phyloP scores from a whole-genome alignment of 2,797 vertebrate genomes.

The Centropyge bicolor region DNA sequence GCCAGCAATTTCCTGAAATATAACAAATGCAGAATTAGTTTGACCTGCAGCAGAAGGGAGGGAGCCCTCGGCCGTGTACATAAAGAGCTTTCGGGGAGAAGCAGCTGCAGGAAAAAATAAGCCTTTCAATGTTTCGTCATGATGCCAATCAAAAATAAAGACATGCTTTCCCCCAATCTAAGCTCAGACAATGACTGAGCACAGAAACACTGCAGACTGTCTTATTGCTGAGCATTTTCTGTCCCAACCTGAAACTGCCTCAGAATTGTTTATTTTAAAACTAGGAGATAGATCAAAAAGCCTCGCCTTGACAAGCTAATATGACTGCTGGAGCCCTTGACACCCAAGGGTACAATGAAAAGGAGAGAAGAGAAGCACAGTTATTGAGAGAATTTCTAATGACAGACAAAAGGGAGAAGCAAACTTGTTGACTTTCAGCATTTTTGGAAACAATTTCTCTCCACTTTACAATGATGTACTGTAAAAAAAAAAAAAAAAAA shows the following conservation, averaged over 20 bases:
- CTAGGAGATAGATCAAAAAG: conserved; percentile 51
- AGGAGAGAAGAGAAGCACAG: background rate
- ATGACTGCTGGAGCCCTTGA: conserved; percentile 37
- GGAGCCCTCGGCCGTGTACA: conserved; percentile 40
- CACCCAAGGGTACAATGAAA: conserved; percentile 14
- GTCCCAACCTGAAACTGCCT: conserved; percentile 37
- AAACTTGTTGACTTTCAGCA: conserved; percentile 2
- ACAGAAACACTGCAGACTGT: conserved; percentile 10
- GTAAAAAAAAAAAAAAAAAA: background rate
- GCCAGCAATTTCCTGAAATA: conserved; percentile 64
- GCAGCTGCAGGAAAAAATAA: conserved; percentile 21
- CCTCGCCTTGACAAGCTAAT: conserved; percentile 43
- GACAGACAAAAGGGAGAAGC: conserved; percentile 13
- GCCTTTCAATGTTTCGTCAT: conserved; percentile 51
- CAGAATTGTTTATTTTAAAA: conserved; percentile 60
- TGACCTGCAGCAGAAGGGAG: conserved; percentile 57
- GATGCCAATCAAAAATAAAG: conserved; percentile 61
- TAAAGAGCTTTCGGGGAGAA: conserved; percentile 33
- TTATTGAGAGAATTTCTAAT: conserved; percentile 30
- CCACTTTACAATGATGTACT: background rate
- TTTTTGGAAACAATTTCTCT: conserved; percentile 1
- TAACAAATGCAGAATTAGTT: conserved; percentile 74
- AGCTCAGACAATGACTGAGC: conserved; percentile 12
- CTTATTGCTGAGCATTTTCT: conserved; percentile 41
- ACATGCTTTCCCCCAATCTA: conserved; percentile 48